A percentile compares a stretch with the other conserved stretches of the same genome.
These are phyloP conservation scores for Tortricodes alternella DNA, from an alignment of 2,888 invertebrate species.

Conservation along the genomic window DNA sequence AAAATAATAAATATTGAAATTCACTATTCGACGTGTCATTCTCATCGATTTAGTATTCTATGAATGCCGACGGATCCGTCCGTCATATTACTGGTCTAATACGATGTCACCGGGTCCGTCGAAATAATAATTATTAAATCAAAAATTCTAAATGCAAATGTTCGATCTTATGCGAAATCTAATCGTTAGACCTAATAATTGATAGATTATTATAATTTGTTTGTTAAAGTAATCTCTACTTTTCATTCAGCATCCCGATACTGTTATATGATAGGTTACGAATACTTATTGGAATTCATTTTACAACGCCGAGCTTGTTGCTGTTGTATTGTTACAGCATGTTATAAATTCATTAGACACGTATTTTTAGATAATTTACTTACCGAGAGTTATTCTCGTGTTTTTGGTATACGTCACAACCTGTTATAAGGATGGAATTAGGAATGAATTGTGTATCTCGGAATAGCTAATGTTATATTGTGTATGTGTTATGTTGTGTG, in stretches of 20 bases:
- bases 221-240: slow-evolving; percentile 61
- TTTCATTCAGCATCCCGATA: slow-evolving; percentile 53
- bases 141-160: slow-evolving; percentile 66
- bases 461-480: slow-evolving; percentile 46
- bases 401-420: slow-evolving; percentile 20
- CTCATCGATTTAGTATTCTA: slow-evolving; percentile 33
- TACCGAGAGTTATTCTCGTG: slow-evolving; percentile 13
- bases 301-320: slow-evolving; percentile 50
- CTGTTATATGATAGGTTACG: slow-evolving; percentile 49
- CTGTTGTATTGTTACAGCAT: slow-evolving; percentile 53
- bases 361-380: slow-evolving; percentile 37
- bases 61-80: slow-evolving; percentile 48
- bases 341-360: slow-evolving; percentile 52
- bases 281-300: slow-evolving; percentile 63
- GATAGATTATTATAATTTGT: slow-evolving; percentile 64
- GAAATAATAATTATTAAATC: slow-evolving; percentile 46
- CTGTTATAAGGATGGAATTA: slow-evolving; percentile 47
- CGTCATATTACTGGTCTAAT: slow-evolving; percentile 57
- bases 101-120: slow-evolving; percentile 51
- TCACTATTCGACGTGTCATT: slow-evolving; percentile 18
- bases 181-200: slow-evolving; percentile 60
- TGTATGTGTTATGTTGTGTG: slow-evolving; percentile 53
- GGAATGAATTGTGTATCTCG: slow-evolving; percentile 42
- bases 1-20: slow-evolving; percentile 38
- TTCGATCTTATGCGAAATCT: slow-evolving; percentile 64